These are phyloP conservation scores for Ormyrus rosae DNA, from an alignment of 2,888 invertebrate genomes.

Conservation along the genomic window DNA sequence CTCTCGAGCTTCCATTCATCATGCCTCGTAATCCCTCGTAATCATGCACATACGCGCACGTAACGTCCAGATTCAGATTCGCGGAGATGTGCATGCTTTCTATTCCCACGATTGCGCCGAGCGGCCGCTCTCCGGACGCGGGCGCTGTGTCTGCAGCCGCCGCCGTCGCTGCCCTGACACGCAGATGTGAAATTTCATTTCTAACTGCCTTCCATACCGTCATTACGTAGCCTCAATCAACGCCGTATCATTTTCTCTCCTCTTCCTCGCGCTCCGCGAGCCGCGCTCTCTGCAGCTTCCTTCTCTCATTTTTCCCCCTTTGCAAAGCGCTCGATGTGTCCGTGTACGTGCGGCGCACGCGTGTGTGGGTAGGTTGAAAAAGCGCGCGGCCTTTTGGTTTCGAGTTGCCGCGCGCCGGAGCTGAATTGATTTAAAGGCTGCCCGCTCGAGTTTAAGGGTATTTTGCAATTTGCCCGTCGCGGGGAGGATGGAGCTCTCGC, in stretches of 20 bases:
- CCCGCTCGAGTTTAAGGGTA: slow-evolving; percentile 23
- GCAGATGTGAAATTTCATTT: slow-evolving; percentile 68
- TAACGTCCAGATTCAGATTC: slow-evolving; percentile 58
- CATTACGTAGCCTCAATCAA: slow-evolving; percentile 64
- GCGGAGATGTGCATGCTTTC: slow-evolving; percentile 63
- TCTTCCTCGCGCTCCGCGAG: slow-evolving; percentile 54
- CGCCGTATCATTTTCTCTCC: slow-evolving; percentile 64
- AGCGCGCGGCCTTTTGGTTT: not conserved
- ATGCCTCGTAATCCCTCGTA: slow-evolving; percentile 41
- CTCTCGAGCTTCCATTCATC: slow-evolving; percentile 28
- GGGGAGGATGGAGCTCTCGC: not conserved
- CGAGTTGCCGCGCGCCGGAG: not conserved
- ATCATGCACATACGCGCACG: slow-evolving; percentile 26
- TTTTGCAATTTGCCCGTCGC: slow-evolving; percentile 20
- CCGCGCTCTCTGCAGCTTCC: slow-evolving; percentile 2
- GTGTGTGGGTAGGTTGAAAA: slow-evolving; percentile 1
- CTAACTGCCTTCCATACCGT: slow-evolving; percentile 64
- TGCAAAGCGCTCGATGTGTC: not conserved
- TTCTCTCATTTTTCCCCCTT: slow-evolving; percentile 14
- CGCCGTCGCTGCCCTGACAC: slow-evolving; percentile 59
- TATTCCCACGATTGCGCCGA: slow-evolving; percentile 68
- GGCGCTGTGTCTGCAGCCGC: not conserved
- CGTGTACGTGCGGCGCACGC: not conserved
- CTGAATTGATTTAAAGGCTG: slow-evolving; percentile 35
- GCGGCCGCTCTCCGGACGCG: slow-evolving; percentile 11